Base-by-base conservation (phyloP, 2,113 vertebrate genomes). In the Sinocyclocheilus grahami region DNA sequence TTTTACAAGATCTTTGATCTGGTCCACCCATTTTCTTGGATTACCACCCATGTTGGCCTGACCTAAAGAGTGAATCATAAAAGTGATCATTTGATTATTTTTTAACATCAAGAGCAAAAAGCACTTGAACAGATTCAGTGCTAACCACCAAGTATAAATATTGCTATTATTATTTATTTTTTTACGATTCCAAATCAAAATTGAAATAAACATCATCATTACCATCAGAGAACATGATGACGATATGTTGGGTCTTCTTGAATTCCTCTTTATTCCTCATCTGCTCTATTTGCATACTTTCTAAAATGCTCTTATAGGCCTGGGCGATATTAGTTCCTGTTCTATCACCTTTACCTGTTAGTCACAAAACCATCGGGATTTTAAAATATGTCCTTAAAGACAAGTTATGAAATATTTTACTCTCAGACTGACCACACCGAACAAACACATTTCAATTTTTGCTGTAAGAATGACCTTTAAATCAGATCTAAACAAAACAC, bases 171-270 rank as follows among this genome's bases (percentile, higher is more conserved):
- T 55, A 7, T 16, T 53, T 48, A 0, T 55, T 55, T 55, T 1
- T 55, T 55, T 55, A 20, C 1, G 8, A 22, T 22, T 60, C 18
- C 7, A 20, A 58, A 58, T 60, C 6, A 60, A 22, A n/a, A 1
- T 62, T 3, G 9, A 62, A 60, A 22, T 60, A 60, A 60, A 62
- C 18, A 60, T 22, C 4, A 12, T 13, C 22, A 85, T 69, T 94
- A 95, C 95, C 95, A n/a, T 96, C 95, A 69, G 94, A 93, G 81
- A 96, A 95, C 84, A 95, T 1, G 24, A 96, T 92, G 37, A 95
- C 0, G 30, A 91, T 92, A 2, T 96, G 94, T 3, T 84, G 91
- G 74, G 91, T 92, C 8, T 93, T 72, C 22, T 85, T 55, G 84
- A 95, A 95, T 0, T 0, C 1, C 0, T 20, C 7, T 74, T 42